These are phyloP conservation scores for Ursus arctos DNA, from an alignment of 2,113 vertebrate species.

Conservation along the genomic window DNA sequence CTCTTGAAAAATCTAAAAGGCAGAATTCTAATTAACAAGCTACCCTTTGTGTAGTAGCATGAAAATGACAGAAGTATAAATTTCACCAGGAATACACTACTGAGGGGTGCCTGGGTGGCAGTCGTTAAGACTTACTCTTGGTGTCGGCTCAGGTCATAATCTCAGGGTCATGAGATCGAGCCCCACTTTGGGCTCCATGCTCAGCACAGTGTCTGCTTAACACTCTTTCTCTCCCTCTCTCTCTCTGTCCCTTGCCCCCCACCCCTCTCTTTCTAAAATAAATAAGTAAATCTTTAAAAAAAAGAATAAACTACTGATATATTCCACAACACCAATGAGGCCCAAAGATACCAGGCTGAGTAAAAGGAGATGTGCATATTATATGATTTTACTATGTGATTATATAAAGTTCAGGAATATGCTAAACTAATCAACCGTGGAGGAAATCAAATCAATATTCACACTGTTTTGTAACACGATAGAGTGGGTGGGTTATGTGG, in stretches of 20 bases:
- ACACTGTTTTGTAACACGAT: background rate
- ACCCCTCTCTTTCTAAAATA: background rate
- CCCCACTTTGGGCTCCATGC: background rate
- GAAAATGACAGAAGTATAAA: background rate
- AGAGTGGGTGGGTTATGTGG: background rate
- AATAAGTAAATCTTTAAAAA: background rate
- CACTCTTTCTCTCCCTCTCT: background rate
- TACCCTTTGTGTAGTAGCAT: background rate
- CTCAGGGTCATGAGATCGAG: background rate
- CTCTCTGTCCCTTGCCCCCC: background rate
- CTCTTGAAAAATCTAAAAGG: background rate
- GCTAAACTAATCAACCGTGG: background rate
- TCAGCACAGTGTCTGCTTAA: background rate
- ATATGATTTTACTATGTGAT: background rate
- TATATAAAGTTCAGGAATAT: background rate
- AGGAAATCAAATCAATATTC: background rate
- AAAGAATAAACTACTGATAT: background rate
- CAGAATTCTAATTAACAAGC: slow-evolving; percentile 41
- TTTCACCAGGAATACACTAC: background rate
- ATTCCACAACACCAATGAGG: no score
- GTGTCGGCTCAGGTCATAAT: background rate
- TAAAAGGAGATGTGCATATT: background rate
- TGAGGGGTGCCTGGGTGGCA: background rate
- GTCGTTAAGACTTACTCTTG: background rate
- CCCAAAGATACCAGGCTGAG: background rate